Conservation (phyloP, 1,140 invertebrate genomes). For the Orius insidiosus region DNA sequence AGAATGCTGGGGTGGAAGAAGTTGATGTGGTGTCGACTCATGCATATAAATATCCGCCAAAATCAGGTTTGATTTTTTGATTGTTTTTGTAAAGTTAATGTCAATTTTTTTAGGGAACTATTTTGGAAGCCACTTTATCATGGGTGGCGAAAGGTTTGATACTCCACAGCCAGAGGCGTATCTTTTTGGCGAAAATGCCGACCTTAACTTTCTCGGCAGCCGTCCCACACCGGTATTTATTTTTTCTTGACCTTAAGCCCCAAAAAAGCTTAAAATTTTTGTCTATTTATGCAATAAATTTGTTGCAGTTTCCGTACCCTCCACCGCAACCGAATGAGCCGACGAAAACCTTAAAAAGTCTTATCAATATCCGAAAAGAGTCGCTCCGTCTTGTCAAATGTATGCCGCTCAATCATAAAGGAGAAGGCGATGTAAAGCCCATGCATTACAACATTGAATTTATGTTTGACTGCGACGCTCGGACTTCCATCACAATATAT, state of each 20-base stretch:
- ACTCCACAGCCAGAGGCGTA: conserved; percentile 93
- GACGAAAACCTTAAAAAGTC: conserved; percentile 86
- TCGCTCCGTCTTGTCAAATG: conserved; percentile 70
- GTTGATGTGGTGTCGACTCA: conserved; percentile 71
- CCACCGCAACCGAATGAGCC: conserved; percentile 88
- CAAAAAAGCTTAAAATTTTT: too few species aligned
- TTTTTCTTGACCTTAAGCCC: not conserved
- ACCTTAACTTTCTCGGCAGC: conserved; percentile 88
- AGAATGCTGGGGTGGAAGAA: conserved; percentile 76
- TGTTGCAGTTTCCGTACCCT: conserved; percentile 83
- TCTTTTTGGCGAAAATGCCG: conserved; percentile 94
- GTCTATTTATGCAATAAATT: conserved; percentile 10
- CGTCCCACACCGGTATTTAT: conserved; percentile 74
- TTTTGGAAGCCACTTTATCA: conserved; percentile 93
- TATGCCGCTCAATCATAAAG: conserved; percentile 18
- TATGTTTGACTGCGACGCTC: conserved; percentile 87
- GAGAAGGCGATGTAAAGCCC: conserved; percentile 37
- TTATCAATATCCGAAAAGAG: conserved; percentile 94
- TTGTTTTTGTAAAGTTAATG: not conserved
- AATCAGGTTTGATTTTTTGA: conserved; percentile 57
- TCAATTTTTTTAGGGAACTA: conserved; percentile 68
- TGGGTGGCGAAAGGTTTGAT: conserved; percentile 96
- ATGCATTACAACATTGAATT: conserved; percentile 88
- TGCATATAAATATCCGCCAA: conserved; percentile 87
- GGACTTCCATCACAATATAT: conserved; percentile 83